Evolutionary conservation across 2,888 invertebrate species (phyloP).

Genomic region (Palloptera scutellata): DNA sequence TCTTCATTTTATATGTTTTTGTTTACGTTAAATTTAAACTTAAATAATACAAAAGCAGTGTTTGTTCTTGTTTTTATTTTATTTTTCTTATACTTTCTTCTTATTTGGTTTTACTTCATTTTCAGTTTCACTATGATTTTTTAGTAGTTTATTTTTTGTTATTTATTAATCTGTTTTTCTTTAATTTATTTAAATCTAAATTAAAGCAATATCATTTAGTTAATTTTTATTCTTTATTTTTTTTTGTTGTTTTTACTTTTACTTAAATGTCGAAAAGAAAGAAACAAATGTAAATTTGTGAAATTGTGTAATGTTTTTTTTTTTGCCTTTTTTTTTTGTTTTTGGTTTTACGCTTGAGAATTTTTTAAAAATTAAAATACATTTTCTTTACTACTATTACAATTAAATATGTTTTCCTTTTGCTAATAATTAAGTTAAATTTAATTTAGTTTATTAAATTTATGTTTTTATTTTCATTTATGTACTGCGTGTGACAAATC

Average conservation of each 20-base stretch:
- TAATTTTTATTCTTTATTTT: constrained; percentile 29
- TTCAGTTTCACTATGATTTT: constrained; percentile 48
- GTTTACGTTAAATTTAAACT: constrained; percentile 54
- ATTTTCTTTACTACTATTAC: constrained; percentile 18
- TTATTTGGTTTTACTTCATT: constrained; percentile 34
- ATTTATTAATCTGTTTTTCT: constrained; percentile 37
- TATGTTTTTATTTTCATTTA: constrained; percentile 12
- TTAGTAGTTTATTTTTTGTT: constrained; percentile 38
- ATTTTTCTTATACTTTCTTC: constrained; percentile 45
- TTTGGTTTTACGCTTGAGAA: constrained; percentile 23
- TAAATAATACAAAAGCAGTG: constrained; percentile 62
- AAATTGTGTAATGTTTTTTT: constrained; percentile 4
- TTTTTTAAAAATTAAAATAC: constrained; percentile 25
- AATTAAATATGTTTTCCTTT: constrained; percentile 27
- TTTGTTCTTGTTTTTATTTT: constrained; percentile 48
- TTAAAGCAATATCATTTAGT: constrained; percentile 55
- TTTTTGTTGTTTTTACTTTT: constrained; percentile 35
- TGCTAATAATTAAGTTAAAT: neutral
- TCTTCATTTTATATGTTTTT: constrained; percentile 36
- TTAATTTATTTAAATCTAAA: constrained; percentile 52
- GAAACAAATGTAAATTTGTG: neutral
- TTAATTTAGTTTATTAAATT: constrained; percentile 23
- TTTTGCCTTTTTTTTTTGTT: constrained; percentile 4
- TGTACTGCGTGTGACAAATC: neutral
- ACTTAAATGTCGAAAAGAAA: constrained; percentile 36